Evolutionary conservation across 2,797 vertebrate genomes (phyloP), one percentile per base, ranked within the genome.

Genomic region (Melopsittacus undulatus): DNA sequence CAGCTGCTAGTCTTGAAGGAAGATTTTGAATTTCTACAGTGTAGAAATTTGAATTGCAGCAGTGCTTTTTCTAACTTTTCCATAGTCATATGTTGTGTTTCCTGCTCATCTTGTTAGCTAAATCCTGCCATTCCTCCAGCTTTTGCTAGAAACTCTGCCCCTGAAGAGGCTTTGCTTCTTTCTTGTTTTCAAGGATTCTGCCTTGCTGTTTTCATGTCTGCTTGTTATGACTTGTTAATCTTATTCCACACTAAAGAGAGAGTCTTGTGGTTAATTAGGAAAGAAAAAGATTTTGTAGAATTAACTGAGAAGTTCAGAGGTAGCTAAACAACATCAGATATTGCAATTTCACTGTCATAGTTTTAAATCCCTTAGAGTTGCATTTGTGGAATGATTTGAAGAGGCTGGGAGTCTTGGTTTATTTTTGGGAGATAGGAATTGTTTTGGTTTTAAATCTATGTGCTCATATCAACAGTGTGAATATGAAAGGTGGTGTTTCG

Each of bases 71-170:
- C 5, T 45, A 34, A 54, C 7, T 40, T 49, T 21, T n/a, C 23
- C 57, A 36, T 32, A 18, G 1, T 46, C 0, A 0, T 54, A 20
- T 27, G 13, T 63, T 66, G 14, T 46, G 5, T 34, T 54, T 48
- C 14, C 22, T 40, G 5, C 45, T 52, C 45, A 24, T 91, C 4
- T 43, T 66, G 8, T 61, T 64, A 30, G 18, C 20, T 45, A 15
- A 43, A n/a, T 89, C 27, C 36, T 72, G 20, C 46, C 2, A 0
- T 32, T 79, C 21, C 18, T 34, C 32, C 46, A 59, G 12, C 6
- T 40, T 83, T 63, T 30, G 4, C 23, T 89, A 30, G n/a, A 52
- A 79, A 52, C 40, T 8, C 1, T 56, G 21, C 42, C 61, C 12
- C 32, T 23, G 32, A 51, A 32, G 74, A 40, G 32, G 62, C 79